A percentile compares a stretch with the other conserved stretches of the same genome.
These are phyloP conservation scores for Delia radicum DNA, from an alignment of 1,140 invertebrate genomes.

Conservation along the genomic window DNA sequence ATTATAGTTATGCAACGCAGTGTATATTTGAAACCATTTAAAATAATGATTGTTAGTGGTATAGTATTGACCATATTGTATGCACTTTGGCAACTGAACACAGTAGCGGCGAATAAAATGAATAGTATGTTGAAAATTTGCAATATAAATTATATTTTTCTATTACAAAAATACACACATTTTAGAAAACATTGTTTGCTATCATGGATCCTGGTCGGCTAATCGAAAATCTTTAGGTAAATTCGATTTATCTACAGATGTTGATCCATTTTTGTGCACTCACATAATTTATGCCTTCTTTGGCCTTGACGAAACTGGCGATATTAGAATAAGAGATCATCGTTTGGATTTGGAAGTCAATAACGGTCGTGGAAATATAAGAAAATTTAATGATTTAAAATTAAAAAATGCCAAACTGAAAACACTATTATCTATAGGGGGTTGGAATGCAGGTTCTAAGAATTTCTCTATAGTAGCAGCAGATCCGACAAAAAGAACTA, in stretches of 20 bases:
- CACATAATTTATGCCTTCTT: slow-evolving; percentile 74
- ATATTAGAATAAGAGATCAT: slow-evolving; percentile 62
- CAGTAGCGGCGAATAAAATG: too few species aligned
- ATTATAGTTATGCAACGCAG: too few species aligned
- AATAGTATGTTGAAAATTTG: too few species aligned
- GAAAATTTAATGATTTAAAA: slow-evolving; percentile 58
- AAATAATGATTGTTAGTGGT: too few species aligned
- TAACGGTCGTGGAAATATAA: slow-evolving; percentile 53
- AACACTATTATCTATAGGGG: slow-evolving; percentile 68
- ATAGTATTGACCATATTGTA: too few species aligned
- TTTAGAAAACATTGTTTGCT: slow-evolving; percentile 65
- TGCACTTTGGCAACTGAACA: too few species aligned
- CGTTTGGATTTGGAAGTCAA: slow-evolving; percentile 65
- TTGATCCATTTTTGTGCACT: slow-evolving; percentile 71
- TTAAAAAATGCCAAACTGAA: not conserved
- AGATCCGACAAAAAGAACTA: slow-evolving; percentile 52
- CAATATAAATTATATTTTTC: too few species aligned
- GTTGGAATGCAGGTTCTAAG: slow-evolving; percentile 63
- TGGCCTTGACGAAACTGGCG: slow-evolving; percentile 60
- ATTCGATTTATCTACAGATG: slow-evolving; percentile 63
- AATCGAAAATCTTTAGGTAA: slow-evolving; percentile 67
- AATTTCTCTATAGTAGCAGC: not conserved
- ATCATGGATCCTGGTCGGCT: slow-evolving; percentile 73
- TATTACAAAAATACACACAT: too few species aligned
- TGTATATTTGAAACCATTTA: too few species aligned